phyloP scores from a whole-genome alignment of 1,140 invertebrate species.

The Hylaeus volcanicus region DNA sequence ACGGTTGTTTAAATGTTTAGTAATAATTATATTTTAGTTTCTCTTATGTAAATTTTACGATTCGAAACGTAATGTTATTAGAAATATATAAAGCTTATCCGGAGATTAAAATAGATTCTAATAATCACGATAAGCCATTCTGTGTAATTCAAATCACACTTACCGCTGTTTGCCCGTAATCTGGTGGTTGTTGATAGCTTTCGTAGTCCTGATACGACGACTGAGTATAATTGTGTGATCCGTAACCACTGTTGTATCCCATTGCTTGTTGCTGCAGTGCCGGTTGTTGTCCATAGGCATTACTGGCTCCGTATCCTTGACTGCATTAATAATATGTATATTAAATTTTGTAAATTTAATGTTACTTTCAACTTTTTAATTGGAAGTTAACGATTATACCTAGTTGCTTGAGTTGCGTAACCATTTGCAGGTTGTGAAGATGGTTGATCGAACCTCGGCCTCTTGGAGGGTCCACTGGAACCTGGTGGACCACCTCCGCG shows the following conservation, averaged over 20 bases:
- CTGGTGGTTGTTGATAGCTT: conserved; percentile 77
- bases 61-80: no score
- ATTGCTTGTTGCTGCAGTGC: conserved; percentile 68
- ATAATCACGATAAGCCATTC: no score
- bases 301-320: conserved; percentile 73
- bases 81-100: no score
- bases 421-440: conserved; percentile 76
- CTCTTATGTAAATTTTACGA: no score
- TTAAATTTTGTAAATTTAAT: not conserved
- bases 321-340: conserved; percentile 28
- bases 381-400: conserved; percentile 36
- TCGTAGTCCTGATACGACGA: conserved; percentile 77
- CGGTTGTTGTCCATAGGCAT: conserved; percentile 72
- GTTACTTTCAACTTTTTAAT: not conserved
- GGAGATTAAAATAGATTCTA: no score
- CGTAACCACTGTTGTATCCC: conserved; percentile 73
- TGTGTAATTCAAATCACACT: conserved; percentile 24
- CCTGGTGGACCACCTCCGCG: conserved; percentile 77
- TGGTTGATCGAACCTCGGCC: conserved; percentile 77
- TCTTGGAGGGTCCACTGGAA: conserved; percentile 76
- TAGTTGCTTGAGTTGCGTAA: conserved; percentile 73
- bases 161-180: conserved; percentile 77
- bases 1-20: no score
- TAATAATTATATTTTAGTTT: no score
- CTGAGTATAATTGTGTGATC: conserved; percentile 76